These are phyloP conservation scores for Pithys albifrons DNA, from an alignment of 2,113 vertebrate species.

Conservation along the genomic window DNA sequence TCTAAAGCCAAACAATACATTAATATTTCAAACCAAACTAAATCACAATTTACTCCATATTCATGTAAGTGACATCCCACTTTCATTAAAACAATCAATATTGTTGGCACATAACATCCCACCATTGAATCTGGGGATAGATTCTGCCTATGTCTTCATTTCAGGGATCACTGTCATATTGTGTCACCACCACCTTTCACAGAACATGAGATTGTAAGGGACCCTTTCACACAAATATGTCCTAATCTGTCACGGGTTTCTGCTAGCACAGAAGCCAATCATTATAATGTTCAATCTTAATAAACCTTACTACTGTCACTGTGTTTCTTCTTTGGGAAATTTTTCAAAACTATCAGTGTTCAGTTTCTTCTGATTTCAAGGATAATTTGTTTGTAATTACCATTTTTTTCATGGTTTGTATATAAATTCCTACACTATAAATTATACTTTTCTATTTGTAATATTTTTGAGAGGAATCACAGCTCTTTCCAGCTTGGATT, in stretches of 20 bases:
- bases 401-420: neutral
- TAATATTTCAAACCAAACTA: neutral
- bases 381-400: neutral
- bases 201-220: neutral
- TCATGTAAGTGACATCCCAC: neutral
- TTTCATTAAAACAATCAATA: neutral
- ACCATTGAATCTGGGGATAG: neutral
- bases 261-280: neutral
- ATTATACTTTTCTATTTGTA: neutral
- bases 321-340: neutral
- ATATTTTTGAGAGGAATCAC: neutral
- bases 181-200: neutral
- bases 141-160: neutral
- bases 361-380: neutral
- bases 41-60: neutral
- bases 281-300: neutral
- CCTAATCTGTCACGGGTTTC: neutral
- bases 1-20: neutral
- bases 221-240: neutral
- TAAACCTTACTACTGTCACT: neutral
- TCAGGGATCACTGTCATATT: neutral
- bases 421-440: neutral
- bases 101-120: neutral
- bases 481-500: neutral
- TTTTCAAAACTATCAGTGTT: neutral